Base-by-base conservation (phyloP, 23 tunicate genomes). In the Ciona savignyi region DNA sequence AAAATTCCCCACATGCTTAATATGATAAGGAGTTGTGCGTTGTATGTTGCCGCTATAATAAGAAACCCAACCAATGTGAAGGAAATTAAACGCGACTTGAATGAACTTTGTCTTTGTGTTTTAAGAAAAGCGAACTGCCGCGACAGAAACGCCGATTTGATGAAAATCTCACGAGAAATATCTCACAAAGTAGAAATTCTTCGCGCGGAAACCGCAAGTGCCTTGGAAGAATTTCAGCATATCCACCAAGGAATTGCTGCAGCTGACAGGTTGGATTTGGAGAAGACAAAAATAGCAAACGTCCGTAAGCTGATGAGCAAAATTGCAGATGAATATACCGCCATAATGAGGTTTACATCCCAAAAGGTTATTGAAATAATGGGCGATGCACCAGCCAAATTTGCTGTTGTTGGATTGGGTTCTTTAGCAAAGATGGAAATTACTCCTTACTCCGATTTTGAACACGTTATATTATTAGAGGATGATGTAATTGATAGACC, bases 401-500 rank as follows among this genome's bases (percentile, higher is more conserved):
- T 69, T 60, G 66, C 83, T 20, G 60, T 70, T 32, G 75, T 78
- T 25, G 83, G 83, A 23, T 29, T 78, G 75, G 83, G 83, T 9
- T 78, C 83, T 2, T 42, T 78, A 3, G 83, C 83, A 28, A 51
- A 75, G 3, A 49, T 28, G 49, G 83, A 78, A 78, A 51, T 78
- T 20, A 69, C 75, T 1, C 73, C 71, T 26, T 78, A 51, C 67
- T 78, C 83, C 48, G 83, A 78, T 68, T 78, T 78, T 30, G 83
- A 78, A 35, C 77, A 78, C 64, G 75, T 70, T 29, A 78, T 78
- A 27, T 27, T 78, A 6, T 6, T 78, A 26, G 75, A 78, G n/a
- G 68, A 78, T 78, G 75, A 32, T 11, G 33, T 65, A 22, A 60
- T 62, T 11, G 27, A 29, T 4, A 34, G 3, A 27, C n/a, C 60